Evolutionary conservation across 2,113 vertebrate species (phyloP).

Genomic region (Neotoma lepida): DNA sequence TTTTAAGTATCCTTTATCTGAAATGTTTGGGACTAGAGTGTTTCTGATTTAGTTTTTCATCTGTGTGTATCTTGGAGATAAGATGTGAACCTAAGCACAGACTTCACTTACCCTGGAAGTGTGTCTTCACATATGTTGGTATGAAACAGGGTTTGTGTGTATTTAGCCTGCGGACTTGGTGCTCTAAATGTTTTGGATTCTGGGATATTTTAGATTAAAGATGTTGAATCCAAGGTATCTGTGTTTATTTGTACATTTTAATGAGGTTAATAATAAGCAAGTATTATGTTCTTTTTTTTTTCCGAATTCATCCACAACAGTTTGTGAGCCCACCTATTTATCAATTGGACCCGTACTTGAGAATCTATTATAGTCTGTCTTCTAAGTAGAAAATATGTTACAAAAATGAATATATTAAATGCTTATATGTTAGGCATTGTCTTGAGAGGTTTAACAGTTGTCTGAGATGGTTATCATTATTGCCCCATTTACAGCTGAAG

Average conservation of each 20-base stretch:
- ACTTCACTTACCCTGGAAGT: neutral
- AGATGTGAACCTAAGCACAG: neutral
- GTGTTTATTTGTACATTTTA: neutral
- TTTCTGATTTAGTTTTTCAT: neutral
- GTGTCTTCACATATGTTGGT: neutral
- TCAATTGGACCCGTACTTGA: neutral
- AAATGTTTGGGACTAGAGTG: neutral
- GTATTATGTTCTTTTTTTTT: neutral
- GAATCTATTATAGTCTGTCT: constrained; percentile 25
- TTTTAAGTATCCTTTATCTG: neutral
- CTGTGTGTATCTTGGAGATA: neutral
- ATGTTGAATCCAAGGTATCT: neutral
- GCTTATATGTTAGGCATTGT: neutral
- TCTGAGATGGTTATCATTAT: neutral
- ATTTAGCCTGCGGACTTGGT: neutral
- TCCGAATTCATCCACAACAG: constrained; percentile 9
- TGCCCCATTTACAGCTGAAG: neutral
- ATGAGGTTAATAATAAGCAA: constrained; percentile 1
- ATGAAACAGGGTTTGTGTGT: neutral
- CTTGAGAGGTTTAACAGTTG: constrained; percentile 6
- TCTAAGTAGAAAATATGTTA: neutral
- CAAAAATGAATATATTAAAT: neutral
- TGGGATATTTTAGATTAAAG: neutral
- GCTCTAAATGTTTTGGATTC: neutral
- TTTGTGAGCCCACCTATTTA: neutral